phyloP scores from a whole-genome alignment of 2,888 invertebrate species.

The Emmelina monodactyla region DNA sequence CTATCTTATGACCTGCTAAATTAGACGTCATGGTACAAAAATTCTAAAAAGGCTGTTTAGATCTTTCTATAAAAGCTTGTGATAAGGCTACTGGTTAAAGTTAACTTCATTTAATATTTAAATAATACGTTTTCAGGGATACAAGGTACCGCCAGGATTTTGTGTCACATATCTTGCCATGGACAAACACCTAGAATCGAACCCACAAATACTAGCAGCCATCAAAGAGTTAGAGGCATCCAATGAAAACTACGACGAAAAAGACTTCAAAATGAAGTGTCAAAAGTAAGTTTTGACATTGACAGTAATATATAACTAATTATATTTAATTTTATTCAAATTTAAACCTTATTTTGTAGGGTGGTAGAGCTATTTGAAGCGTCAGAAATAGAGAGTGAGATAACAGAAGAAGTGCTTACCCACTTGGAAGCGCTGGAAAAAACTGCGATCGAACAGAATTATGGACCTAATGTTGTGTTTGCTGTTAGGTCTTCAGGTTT shows the following conservation, averaged over 20 bases:
- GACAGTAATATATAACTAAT: background rate
- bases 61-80: too few species aligned
- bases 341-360: constrained; percentile 25
- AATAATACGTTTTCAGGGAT: constrained; percentile 37
- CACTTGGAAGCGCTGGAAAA: constrained; percentile 31
- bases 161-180: constrained; percentile 72
- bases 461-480: constrained; percentile 45
- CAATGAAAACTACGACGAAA: constrained; percentile 51
- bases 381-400: constrained; percentile 38
- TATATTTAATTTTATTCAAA: background rate
- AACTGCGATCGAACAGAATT: constrained; percentile 27
- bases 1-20: too few species aligned
- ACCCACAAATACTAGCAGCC: constrained; percentile 44
- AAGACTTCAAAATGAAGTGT: constrained; percentile 59
- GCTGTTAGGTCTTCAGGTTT: constrained; percentile 72
- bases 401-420: constrained; percentile 36
- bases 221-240: constrained; percentile 60
- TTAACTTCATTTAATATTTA: too few species aligned
- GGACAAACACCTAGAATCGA: constrained; percentile 60
- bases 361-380: constrained; percentile 41
- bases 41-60: too few species aligned
- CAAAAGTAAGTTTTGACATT: constrained; percentile 26
- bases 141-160: constrained; percentile 74
- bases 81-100: too few species aligned
- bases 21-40: too few species aligned